Evolutionary conservation across 2,797 vertebrate genomes (phyloP).

Genomic region (Helarctos malayanus): DNA sequence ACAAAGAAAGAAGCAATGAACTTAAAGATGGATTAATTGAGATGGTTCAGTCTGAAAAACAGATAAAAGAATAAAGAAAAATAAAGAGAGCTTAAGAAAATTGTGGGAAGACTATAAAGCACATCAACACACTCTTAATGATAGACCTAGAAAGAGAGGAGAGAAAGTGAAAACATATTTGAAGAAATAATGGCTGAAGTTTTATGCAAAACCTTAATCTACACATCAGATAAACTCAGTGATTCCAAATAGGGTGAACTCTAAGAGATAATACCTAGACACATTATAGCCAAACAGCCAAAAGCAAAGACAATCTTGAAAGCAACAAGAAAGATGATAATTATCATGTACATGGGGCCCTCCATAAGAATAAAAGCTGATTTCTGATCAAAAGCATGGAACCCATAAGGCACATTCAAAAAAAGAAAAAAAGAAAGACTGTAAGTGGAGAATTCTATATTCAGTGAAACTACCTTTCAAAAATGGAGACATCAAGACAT

Average conservation of each 20-base stretch:
- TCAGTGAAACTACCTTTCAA: background rate
- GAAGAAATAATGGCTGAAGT: conserved; percentile 9
- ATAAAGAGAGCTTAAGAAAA: background rate
- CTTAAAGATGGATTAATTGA: background rate
- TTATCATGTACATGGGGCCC: background rate
- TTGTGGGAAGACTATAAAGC: background rate
- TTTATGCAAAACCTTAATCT: background rate
- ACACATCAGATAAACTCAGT: background rate
- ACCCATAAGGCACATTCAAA: background rate
- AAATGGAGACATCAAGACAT: background rate
- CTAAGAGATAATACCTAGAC: background rate
- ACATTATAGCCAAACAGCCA: background rate
- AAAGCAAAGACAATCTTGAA: background rate
- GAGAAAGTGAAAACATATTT: background rate
- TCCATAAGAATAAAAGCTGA: background rate
- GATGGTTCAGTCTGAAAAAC: background rate
- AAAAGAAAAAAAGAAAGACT: background rate
- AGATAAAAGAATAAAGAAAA: background rate
- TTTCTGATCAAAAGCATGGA: background rate
- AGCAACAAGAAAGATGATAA: background rate
- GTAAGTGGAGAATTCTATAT: background rate
- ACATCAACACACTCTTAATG: background rate
- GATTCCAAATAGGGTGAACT: background rate
- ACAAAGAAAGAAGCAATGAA: background rate
- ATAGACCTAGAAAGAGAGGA: background rate